A percentile compares a stretch with the other conserved stretches of the same genome.
Conservation (phyloP, 2,888 invertebrate species). For the Drosophila kuntzei region DNA sequence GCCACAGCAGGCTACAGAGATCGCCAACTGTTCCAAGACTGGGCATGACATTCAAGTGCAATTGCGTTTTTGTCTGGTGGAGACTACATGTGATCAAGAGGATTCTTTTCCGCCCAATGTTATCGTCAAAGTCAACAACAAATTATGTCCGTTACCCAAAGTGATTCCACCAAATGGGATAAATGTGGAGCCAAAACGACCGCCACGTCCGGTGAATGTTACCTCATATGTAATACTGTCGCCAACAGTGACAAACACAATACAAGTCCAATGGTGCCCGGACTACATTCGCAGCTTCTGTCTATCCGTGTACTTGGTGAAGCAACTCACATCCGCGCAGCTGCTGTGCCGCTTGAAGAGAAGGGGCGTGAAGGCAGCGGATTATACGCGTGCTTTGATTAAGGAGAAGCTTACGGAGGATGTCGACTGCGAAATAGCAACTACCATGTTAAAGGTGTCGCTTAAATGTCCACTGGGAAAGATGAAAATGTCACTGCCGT, state of each 20-base stretch:
- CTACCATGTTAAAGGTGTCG: slow-evolving; percentile 96
- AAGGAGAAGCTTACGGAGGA: slow-evolving; percentile 96
- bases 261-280: slow-evolving; percentile 95
- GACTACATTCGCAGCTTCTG: slow-evolving; percentile 94
- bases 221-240: slow-evolving; percentile 94
- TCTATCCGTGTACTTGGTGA: slow-evolving; percentile 94
- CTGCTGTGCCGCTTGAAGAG: slow-evolving; percentile 92
- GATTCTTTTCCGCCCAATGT: slow-evolving; percentile 97
- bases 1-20: slow-evolving; percentile 96
- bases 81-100: slow-evolving; percentile 96
- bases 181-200: slow-evolving; percentile 97
- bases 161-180: slow-evolving; percentile 99
- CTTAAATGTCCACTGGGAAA: slow-evolving; percentile 97
- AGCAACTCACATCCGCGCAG: slow-evolving; percentile 93
- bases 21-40: slow-evolving; percentile 90
- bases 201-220: slow-evolving; percentile 97
- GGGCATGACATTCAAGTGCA: slow-evolving; percentile 94
- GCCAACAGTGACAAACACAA: slow-evolving; percentile 93
- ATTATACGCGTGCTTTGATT: slow-evolving; percentile 95
- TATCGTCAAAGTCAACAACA: slow-evolving; percentile 96
- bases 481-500: slow-evolving; percentile 95
- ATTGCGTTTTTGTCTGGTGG: slow-evolving; percentile 95
- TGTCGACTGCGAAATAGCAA: slow-evolving; percentile 97
- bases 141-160: slow-evolving; percentile 95
- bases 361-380: slow-evolving; percentile 94